phyloP scores from a whole-genome alignment of 2,113 vertebrate species.

The Leptocoma aspasia region DNA sequence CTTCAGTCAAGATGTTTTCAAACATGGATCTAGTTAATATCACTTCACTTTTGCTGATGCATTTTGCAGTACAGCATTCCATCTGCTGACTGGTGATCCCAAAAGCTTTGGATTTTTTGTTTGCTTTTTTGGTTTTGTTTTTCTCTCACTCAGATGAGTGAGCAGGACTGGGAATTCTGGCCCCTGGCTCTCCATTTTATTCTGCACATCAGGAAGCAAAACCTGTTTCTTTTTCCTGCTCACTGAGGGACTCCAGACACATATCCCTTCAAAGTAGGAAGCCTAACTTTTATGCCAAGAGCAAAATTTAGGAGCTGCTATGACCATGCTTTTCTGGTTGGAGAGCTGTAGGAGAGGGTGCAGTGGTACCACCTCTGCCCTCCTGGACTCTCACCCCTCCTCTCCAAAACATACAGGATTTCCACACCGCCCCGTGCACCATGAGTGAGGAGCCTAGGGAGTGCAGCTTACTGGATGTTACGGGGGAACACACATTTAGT shows the following conservation, averaged over 20 bases:
- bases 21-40: not conserved
- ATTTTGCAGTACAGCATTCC: not conserved
- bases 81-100: not conserved
- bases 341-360: not conserved
- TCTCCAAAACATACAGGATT: not conserved
- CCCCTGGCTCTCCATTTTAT: not conserved
- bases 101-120: not conserved
- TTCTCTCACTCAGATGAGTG: not conserved
- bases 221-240: not conserved
- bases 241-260: no score
- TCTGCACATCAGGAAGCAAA: not conserved
- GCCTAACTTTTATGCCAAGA: not conserved
- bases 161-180: not conserved
- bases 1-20: not conserved
- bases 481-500: not conserved
- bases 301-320: not conserved
- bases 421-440: fast-evolving
- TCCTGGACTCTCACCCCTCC: not conserved
- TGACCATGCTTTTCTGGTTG: not conserved
- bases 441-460: fast-evolving
- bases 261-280: not conserved
- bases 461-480: not conserved
- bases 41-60: not conserved
- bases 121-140: not conserved
- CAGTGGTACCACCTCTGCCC: not conserved